Evolutionary conservation across 2,113 vertebrate genomes (phyloP).

Genomic region (Gambusia holbrooki): DNA sequence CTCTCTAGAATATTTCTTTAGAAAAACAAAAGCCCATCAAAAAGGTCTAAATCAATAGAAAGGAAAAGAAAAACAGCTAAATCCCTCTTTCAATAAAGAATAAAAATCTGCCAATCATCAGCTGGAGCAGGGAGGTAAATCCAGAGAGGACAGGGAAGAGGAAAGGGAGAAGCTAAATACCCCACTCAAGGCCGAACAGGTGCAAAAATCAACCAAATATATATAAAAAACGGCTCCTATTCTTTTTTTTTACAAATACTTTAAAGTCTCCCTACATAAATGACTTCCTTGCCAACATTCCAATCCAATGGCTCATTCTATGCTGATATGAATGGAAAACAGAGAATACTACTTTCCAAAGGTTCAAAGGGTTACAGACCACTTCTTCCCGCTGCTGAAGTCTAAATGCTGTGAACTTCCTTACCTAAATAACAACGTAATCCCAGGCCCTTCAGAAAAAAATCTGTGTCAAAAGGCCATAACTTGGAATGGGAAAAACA

Average conservation of each 20-base stretch:
- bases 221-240: constrained; percentile 20
- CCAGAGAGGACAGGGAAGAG: constrained; percentile 21
- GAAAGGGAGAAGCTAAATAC: constrained; percentile 33
- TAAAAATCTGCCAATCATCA: constrained; percentile 50
- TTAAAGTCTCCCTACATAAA: constrained; percentile 60
- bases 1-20: constrained; percentile 59
- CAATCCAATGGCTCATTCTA: constrained; percentile 49
- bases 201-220: constrained; percentile 54
- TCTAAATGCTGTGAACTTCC: constrained; percentile 88
- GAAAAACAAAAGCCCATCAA: constrained; percentile 69
- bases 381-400: constrained; percentile 89
- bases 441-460: constrained; percentile 78
- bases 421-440: constrained; percentile 86
- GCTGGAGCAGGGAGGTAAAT: background rate
- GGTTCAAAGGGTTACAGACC: constrained; percentile 93
- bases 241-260: constrained; percentile 35
- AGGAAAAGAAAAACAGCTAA: constrained; percentile 20
- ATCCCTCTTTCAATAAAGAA: constrained; percentile 23
- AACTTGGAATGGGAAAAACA: constrained; percentile 92
- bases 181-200: constrained; percentile 75
- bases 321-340: constrained; percentile 68
- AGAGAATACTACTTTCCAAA: constrained; percentile 69
- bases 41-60: constrained; percentile 59
- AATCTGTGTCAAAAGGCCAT: constrained; percentile 79
- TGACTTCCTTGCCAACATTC: constrained; percentile 60